Percentiles rank a stretch among this genome's conserved stretches.
phyloP scores from a whole-genome alignment of 2,113 vertebrate genomes.

The Rhynchopsitta pachyrhyncha region DNA sequence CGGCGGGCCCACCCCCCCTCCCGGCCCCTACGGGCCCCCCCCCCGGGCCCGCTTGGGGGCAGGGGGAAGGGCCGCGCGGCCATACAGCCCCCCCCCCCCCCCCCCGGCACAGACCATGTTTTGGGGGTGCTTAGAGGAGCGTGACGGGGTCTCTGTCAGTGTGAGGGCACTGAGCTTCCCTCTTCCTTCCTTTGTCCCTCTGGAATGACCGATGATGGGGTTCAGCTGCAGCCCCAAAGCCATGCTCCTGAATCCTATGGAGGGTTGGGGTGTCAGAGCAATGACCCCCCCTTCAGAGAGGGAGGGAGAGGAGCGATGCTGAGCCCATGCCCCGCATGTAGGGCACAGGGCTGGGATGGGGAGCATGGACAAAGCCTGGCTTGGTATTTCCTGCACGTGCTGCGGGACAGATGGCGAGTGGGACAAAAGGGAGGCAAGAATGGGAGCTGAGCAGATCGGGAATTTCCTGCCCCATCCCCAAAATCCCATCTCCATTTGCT shows the following conservation, averaged over 20 bases:
- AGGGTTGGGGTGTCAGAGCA: rapidly evolving
- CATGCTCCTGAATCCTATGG: rapidly evolving
- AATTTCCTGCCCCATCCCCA: not conserved
- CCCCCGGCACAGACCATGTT: rapidly evolving
- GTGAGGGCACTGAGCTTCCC: not conserved
- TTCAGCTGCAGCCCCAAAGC: not conserved
- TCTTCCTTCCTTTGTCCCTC: not conserved
- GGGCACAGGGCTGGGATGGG: not conserved
- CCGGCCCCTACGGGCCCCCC: too few species aligned
- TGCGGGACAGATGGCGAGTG: conserved; percentile 56
- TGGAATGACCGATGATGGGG: rapidly evolving
- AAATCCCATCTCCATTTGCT: not conserved
- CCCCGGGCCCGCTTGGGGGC: too few species aligned
- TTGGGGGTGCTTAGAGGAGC: not conserved
- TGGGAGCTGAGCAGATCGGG: conserved; percentile 21
- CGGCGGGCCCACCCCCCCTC: too few species aligned
- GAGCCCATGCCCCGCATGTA: not conserved
- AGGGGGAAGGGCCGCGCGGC: too few species aligned
- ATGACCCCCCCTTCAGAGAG: not conserved
- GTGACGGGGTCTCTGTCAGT: not conserved
- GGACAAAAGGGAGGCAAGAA: conserved; percentile 58
- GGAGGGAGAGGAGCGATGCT: not conserved
- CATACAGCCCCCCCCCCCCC: too few species aligned
- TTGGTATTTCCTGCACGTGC: conserved; percentile 51
- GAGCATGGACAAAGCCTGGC: conserved; percentile 27